A percentile compares a stretch with the other conserved stretches of the same genome.
phyloP scores from a whole-genome alignment of 1,140 invertebrate species.

The Scylla paramamosain region DNA sequence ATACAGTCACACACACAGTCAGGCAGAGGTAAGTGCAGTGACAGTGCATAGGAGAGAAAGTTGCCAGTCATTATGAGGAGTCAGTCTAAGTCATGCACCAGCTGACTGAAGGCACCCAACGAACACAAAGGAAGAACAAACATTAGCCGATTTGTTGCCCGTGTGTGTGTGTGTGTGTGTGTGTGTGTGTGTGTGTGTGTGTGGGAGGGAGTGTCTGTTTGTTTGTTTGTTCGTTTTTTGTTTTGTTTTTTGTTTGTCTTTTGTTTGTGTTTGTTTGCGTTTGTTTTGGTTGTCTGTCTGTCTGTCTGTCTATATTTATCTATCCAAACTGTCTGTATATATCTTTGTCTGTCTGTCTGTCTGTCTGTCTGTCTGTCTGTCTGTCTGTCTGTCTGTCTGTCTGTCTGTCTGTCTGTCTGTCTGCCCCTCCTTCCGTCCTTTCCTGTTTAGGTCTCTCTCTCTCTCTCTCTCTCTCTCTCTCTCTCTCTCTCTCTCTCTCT shows the following conservation, averaged over 20 bases:
- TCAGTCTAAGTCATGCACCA: background rate
- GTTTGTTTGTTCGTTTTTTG: no score
- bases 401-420: background rate
- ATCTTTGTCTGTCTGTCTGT: background rate
- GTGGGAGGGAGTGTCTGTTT: no score
- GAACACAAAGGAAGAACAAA: background rate
- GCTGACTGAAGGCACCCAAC: background rate
- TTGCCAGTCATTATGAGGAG: no score
- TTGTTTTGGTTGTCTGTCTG: background rate
- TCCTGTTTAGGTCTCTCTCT: background rate
- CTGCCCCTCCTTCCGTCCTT: background rate
- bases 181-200: no score
- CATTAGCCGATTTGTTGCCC: no score
- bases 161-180: no score
- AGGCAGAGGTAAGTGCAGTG: no score
- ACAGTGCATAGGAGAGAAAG: no score
- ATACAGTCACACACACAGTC: no score
- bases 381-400: constrained; percentile 32
- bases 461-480: background rate
- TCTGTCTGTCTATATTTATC: background rate
- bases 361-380: background rate
- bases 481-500: constrained; percentile 37
- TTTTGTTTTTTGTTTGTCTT: no score
- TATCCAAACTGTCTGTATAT: background rate
- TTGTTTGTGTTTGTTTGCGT: no score